phyloP scores from a whole-genome alignment of 2,113 vertebrate species.

The Sialia sialis region DNA sequence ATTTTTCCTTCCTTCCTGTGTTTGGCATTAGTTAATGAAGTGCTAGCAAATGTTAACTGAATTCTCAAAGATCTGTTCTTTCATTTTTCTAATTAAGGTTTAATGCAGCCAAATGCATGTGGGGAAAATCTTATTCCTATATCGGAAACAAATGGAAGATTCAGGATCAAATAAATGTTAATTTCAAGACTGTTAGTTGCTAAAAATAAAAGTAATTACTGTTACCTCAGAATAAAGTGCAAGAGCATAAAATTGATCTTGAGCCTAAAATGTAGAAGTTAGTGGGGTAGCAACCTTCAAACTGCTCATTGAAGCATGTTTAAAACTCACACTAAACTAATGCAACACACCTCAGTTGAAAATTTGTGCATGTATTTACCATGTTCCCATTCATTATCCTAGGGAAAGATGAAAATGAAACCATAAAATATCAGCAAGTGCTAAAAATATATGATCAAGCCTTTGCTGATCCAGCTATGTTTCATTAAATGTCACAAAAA shows the following conservation, averaged over 20 bases:
- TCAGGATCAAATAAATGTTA: not conserved
- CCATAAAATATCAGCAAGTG: not conserved
- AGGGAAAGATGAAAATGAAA: not conserved
- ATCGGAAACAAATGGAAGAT: not conserved
- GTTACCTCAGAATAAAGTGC: not conserved
- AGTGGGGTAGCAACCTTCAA: not conserved
- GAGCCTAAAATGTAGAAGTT: not conserved
- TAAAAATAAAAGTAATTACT: not conserved
- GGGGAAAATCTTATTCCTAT: not conserved
- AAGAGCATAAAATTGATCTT: not conserved
- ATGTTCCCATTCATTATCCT: not conserved
- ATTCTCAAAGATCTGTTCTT: conserved; percentile 19
- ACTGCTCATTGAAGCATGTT: not conserved
- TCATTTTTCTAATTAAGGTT: conserved; percentile 4
- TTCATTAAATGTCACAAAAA: not conserved
- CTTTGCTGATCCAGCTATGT: not conserved
- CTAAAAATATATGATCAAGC: not conserved
- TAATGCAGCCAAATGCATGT: not conserved
- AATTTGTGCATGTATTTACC: not conserved
- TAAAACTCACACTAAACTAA: not conserved
- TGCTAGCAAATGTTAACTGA: conserved; percentile 11
- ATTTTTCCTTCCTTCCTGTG: conserved; percentile 19
- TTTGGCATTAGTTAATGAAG: conserved; percentile 7
- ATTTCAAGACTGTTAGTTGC: not conserved
- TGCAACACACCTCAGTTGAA: not conserved